Conservation (phyloP, 2,888 invertebrate genomes). For the Bellardia pandia region DNA sequence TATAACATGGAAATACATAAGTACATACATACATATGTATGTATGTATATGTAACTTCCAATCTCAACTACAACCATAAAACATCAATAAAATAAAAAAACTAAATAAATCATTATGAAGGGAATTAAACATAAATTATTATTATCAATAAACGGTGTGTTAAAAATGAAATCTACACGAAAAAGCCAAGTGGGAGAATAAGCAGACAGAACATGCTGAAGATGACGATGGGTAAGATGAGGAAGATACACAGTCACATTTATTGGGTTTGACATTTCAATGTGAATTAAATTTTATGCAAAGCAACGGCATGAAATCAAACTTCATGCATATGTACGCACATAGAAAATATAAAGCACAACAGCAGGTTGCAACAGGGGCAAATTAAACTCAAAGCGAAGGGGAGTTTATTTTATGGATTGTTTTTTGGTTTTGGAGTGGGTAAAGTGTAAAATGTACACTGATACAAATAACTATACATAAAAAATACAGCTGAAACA, state of each 20-base stretch:
- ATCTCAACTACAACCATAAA: not conserved
- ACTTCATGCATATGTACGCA: not conserved
- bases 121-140: conserved; percentile 73
- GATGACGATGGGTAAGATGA: conserved; percentile 9
- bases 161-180: conserved; percentile 12
- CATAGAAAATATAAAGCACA: conserved; percentile 13
- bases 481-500: conserved; percentile 63
- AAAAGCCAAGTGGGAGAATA: not conserved
- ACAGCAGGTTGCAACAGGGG: conserved; percentile 52
- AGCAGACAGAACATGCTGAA: not conserved
- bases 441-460: conserved; percentile 37
- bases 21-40: too few relatives aligned
- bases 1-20: not conserved
- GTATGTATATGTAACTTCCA: too few relatives aligned
- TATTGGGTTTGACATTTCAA: conserved; percentile 64
- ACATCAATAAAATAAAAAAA: conserved; percentile 51
- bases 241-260: conserved; percentile 35
- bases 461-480: not conserved
- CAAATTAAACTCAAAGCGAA: conserved; percentile 20
- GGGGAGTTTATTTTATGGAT: conserved; percentile 30
- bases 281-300: conserved; percentile 55
- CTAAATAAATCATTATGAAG: conserved; percentile 64
- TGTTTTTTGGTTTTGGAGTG: not conserved
- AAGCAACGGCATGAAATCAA: conserved; percentile 21
- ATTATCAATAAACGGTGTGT: conserved; percentile 40